Conservation (phyloP, 2,113 vertebrate genomes). For the Acanthochromis polyacanthus region DNA sequence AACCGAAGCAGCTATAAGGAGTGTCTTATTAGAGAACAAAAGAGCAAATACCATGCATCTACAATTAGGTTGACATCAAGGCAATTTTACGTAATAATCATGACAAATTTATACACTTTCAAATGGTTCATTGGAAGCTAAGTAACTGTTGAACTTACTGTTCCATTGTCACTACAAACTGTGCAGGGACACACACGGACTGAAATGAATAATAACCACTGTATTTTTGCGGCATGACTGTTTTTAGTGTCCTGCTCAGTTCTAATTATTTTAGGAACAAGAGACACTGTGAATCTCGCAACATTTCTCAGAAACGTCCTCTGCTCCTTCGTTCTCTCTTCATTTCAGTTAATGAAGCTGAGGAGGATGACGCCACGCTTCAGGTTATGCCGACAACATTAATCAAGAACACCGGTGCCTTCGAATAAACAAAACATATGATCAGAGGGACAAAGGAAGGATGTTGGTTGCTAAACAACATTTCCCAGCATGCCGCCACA, state of each 20-base stretch:
- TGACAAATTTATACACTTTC: neutral
- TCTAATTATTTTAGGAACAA: neutral
- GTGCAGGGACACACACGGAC: neutral
- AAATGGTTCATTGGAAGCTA: neutral
- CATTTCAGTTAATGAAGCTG: conserved; percentile 29
- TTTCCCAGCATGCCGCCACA: conserved; percentile 67
- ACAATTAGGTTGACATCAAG: neutral
- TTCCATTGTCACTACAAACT: neutral
- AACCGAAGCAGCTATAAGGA: neutral
- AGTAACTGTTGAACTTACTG: neutral
- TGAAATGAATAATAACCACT: neutral
- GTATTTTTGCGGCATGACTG: neutral
- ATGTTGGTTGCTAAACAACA: conserved; percentile 83
- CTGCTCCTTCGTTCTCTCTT: neutral
- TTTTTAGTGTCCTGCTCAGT: neutral
- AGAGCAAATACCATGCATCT: neutral
- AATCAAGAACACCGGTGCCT: conserved; percentile 77
- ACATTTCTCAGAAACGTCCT: conserved; percentile 33
- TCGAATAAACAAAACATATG: conserved; percentile 84
- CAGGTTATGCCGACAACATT: conserved; percentile 35
- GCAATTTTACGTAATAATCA: neutral
- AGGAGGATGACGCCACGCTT: conserved; percentile 11
- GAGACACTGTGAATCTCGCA: neutral
- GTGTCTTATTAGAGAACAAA: neutral
- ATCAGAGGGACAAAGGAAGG: conserved; percentile 83